Conservation (phyloP, 2,888 invertebrate species). For the Pammene fasciana region DNA sequence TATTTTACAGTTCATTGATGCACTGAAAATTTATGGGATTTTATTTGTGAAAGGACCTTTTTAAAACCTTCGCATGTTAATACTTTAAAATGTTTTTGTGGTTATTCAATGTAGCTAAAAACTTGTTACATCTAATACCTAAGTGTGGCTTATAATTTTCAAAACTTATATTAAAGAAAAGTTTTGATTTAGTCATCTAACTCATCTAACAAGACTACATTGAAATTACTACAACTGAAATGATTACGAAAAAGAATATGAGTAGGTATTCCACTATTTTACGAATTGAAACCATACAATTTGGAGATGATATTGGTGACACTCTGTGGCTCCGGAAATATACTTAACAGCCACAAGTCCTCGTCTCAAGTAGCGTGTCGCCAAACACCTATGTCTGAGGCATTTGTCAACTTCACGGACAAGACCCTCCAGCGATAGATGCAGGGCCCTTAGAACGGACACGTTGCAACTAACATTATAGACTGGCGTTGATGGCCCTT, state of each 20-base stretch:
- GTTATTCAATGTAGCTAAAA: too few species aligned
- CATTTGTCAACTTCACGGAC: constrained; percentile 74
- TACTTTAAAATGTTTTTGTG: not conserved
- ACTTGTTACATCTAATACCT: too few species aligned
- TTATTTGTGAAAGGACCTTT: not conserved
- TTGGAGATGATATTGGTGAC: not conserved
- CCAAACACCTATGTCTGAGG: constrained; percentile 64
- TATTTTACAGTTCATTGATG: constrained; percentile 12
- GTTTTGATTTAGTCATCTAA: too few species aligned
- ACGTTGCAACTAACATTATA: constrained; percentile 52
- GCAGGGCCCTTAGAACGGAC: constrained; percentile 50
- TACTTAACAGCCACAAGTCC: constrained; percentile 46
- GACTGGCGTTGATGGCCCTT: constrained; percentile 46
- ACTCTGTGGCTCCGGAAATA: constrained; percentile 1
- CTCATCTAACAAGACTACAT: too few species aligned
- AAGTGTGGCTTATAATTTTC: too few species aligned
- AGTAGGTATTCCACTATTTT: not conserved
- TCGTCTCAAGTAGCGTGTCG: constrained; percentile 60
- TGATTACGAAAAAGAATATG: too few species aligned
- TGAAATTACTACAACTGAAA: too few species aligned
- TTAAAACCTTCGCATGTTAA: too few species aligned
- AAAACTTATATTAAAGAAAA: too few species aligned
- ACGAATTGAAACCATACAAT: not conserved
- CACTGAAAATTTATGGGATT: constrained; percentile 8
- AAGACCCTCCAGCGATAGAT: constrained; percentile 50